Conservation (phyloP, 2,113 vertebrate genomes). For the Lycaon pictus region DNA sequence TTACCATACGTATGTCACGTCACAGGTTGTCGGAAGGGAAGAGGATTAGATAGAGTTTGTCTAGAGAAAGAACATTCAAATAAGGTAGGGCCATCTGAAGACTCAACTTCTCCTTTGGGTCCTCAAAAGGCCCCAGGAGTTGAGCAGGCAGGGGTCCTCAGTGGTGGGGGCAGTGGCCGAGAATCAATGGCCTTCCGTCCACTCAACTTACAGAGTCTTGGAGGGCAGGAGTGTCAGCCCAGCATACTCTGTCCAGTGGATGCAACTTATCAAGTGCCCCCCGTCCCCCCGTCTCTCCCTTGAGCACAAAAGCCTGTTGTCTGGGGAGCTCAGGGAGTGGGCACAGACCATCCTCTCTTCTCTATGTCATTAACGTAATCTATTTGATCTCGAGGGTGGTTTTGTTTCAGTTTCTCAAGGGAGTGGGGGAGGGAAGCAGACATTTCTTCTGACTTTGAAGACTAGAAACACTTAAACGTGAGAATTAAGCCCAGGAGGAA, state of each 20-base stretch:
- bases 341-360: conserved; percentile 68
- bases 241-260: conserved; percentile 69
- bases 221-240: conserved; percentile 65
- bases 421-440: neutral
- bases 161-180: neutral
- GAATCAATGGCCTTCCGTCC: conserved; percentile 57
- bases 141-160: neutral
- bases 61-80: neutral
- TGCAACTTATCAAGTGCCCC: conserved; percentile 66
- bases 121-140: accelerated
- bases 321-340: conserved; percentile 36
- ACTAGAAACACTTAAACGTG: neutral
- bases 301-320: conserved; percentile 81
- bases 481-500: neutral
- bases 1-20: neutral
- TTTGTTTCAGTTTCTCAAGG: conserved; percentile 67
- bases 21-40: neutral
- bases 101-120: neutral
- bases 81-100: neutral
- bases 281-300: conserved; percentile 38
- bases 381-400: conserved; percentile 66
- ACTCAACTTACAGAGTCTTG: conserved; percentile 46
- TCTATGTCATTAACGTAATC: conserved; percentile 59
- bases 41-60: neutral
- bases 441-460: conserved; percentile 40